A percentile compares a stretch with the other conserved stretches of the same genome.
Evolutionary conservation across 2,797 vertebrate species (phyloP).

Genomic region (Enteromius anoplus): DNA sequence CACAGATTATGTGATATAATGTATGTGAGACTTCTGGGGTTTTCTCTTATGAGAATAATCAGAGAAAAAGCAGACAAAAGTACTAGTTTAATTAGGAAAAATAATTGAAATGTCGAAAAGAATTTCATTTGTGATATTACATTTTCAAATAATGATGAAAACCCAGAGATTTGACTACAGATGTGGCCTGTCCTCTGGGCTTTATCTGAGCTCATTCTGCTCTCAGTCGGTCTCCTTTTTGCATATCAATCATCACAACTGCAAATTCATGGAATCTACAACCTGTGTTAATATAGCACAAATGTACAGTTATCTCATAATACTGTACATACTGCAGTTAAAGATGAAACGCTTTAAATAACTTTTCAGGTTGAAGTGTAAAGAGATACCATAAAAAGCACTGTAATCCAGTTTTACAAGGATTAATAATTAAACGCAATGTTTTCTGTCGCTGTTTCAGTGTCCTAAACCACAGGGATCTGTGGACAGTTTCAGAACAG

Average conservation of each 20-base stretch:
- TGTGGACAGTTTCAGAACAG: constrained; percentile 62
- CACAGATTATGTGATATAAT: neutral
- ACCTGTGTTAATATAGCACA: neutral
- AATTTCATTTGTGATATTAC: neutral
- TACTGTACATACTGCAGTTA: neutral
- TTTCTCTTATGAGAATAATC: neutral
- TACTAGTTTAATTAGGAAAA: neutral
- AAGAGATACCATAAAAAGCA: constrained; percentile 10
- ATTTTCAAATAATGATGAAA: neutral
- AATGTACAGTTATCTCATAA: neutral
- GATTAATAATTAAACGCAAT: constrained; percentile 31
- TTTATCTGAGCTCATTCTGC: neutral
- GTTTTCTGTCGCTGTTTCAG: neutral
- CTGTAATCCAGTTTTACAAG: constrained; percentile 7
- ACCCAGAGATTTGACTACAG: neutral
- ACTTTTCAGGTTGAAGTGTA: neutral
- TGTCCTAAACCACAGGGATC: constrained; percentile 11
- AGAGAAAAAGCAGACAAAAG: neutral
- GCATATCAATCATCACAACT: neutral
- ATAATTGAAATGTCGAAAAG: neutral
- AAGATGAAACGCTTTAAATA: neutral
- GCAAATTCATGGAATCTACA: neutral
- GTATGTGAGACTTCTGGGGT: neutral
- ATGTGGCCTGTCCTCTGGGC: neutral
- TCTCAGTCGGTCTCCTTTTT: constrained; percentile 3